These are phyloP conservation scores for Danaus melanippus DNA, from an alignment of 1,140 invertebrate genomes.

Conservation along the genomic window DNA sequence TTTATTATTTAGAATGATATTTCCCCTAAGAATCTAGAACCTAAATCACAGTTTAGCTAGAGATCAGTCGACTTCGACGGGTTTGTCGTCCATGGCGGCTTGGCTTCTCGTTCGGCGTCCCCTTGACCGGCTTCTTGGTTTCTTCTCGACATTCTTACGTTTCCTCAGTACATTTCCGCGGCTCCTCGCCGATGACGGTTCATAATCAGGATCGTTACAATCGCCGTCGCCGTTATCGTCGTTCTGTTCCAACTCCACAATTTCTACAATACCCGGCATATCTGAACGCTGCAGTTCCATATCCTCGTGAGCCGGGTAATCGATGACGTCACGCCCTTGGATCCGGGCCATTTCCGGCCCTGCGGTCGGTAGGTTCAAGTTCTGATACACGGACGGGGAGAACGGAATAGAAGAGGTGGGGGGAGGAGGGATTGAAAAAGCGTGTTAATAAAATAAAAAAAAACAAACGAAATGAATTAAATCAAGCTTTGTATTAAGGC, in stretches of 20 bases:
- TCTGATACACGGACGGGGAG: conserved; percentile 56
- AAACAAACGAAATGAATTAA: conserved; percentile 59
- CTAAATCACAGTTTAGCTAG: conserved; percentile 49
- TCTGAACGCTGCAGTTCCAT: conserved; percentile 44
- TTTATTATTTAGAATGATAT: conserved; percentile 8
- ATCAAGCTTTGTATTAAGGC: conserved; percentile 33
- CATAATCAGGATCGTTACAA: conserved; percentile 47
- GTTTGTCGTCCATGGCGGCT: conserved; percentile 39
- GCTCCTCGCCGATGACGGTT: conserved; percentile 47
- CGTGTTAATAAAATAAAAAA: conserved; percentile 74
- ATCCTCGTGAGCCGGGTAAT: conserved; percentile 46
- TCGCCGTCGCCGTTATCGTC: conserved; percentile 39
- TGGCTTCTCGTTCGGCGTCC: conserved; percentile 56
- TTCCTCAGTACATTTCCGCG: conserved; percentile 52
- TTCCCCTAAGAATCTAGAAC: conserved; percentile 10
- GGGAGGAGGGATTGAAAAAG: conserved; percentile 65
- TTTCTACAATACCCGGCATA: conserved; percentile 47
- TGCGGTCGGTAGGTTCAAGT: conserved; percentile 60
- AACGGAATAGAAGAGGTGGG: conserved; percentile 44
- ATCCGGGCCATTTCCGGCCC: conserved; percentile 41
- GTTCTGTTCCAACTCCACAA: conserved; percentile 46
- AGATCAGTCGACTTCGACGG: conserved; percentile 46
- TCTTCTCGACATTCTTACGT: conserved; percentile 47
- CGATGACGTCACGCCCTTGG: conserved; percentile 38
- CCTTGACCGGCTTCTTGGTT: conserved; percentile 47